Percentiles rank a stretch among this genome's conserved stretches.
phyloP scores from a whole-genome alignment of 2,113 vertebrate genomes.

The Bubo scandiacus region DNA sequence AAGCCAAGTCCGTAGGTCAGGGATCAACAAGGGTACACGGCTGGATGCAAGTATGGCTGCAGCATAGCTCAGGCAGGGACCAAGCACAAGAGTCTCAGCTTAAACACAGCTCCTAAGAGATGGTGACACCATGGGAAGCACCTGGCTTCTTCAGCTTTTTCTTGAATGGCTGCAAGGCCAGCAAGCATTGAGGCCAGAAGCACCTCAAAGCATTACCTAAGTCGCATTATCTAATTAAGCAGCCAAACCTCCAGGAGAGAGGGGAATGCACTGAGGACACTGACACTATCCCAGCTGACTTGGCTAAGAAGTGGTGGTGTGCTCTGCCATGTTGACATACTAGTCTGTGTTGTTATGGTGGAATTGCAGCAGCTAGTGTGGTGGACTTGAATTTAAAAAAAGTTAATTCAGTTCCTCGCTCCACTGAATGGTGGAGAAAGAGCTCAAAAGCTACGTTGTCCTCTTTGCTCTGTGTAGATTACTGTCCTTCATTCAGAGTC shows the following conservation, averaged over 20 bases:
- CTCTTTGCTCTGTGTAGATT: neutral
- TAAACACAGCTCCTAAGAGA: neutral
- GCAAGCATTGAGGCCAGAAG: neutral
- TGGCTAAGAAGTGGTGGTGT: neutral
- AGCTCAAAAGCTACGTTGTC: neutral
- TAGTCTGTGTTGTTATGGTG: neutral
- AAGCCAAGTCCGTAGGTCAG: neutral
- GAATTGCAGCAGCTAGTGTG: neutral
- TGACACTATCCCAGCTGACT: neutral
- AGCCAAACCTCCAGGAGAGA: neutral
- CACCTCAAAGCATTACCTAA: neutral
- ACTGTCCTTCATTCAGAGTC: neutral
- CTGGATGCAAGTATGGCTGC: neutral
- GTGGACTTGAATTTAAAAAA: neutral
- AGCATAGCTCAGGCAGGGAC: neutral
- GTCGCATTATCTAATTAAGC: neutral
- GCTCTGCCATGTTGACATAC: neutral
- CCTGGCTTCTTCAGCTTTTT: neutral
- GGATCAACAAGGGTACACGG: neutral
- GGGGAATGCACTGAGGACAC: neutral
- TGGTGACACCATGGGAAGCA: neutral
- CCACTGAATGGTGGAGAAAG: neutral
- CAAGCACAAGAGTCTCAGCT: neutral
- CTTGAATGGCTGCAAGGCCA: neutral
- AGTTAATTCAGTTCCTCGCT: neutral